Percentiles rank a stretch among this genome's conserved stretches.
Evolutionary conservation across 2,113 vertebrate genomes (phyloP).

Genomic region (Conger conger): DNA sequence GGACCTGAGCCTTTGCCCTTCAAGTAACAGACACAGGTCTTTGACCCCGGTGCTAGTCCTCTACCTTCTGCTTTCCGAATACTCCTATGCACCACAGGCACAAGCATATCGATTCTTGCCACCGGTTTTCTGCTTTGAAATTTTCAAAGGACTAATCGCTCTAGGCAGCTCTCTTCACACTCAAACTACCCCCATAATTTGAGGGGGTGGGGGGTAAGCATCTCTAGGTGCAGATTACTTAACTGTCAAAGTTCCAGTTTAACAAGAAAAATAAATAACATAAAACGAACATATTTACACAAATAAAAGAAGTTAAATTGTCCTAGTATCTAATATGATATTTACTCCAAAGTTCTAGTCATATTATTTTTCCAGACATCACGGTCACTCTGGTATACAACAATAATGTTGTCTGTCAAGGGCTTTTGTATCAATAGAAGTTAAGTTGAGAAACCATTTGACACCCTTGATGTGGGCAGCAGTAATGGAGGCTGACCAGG

Average conservation of each 20-base stretch:
- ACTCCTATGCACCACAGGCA: constrained; percentile 43
- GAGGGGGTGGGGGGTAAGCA: constrained; percentile 40
- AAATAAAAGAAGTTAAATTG: constrained; percentile 54
- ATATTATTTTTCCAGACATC: constrained; percentile 45
- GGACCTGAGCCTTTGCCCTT: background rate
- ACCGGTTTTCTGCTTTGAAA: constrained; percentile 57
- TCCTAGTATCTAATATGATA: constrained; percentile 50
- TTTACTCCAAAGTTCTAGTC: constrained; percentile 51
- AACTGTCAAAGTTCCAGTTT: constrained; percentile 56
- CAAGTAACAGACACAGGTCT: background rate
- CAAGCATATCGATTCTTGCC: constrained; percentile 52
- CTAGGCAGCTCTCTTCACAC: constrained; percentile 63
- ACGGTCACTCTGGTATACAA: constrained; percentile 67
- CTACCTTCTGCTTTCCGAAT: background rate
- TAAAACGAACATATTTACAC: constrained; percentile 32
- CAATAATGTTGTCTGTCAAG: constrained; percentile 85
- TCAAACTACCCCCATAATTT: constrained; percentile 53
- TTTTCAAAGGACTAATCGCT: constrained; percentile 59
- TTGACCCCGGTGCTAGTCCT: background rate
- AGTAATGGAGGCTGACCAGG: constrained; percentile 78
- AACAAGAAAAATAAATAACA: constrained; percentile 53
- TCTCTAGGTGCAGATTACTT: constrained; percentile 69
- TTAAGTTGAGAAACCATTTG: constrained; percentile 77
- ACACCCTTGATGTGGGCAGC: constrained; percentile 81
- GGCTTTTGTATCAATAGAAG: constrained; percentile 68